phyloP scores from a whole-genome alignment of 2,113 vertebrate genomes.

The Heloderma charlesbogerti region DNA sequence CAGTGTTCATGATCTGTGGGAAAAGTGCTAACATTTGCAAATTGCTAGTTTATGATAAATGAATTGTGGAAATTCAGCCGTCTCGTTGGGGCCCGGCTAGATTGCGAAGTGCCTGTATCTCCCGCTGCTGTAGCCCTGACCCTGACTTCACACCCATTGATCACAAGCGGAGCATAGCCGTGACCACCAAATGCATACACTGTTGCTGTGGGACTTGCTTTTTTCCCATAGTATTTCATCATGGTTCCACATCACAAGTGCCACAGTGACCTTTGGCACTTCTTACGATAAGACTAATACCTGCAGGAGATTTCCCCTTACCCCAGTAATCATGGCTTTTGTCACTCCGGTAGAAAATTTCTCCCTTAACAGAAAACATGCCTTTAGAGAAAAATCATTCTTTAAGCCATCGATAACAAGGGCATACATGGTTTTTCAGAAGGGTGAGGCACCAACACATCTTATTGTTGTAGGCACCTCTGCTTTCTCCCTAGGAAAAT shows the following conservation, averaged over 20 bases:
- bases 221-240: slow-evolving; percentile 79
- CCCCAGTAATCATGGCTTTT: slow-evolving; percentile 64
- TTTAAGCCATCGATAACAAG: slow-evolving; percentile 39
- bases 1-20: slow-evolving; percentile 75
- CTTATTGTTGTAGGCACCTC: background rate
- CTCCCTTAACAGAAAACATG: background rate
- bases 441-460: background rate
- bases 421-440: slow-evolving; percentile 43
- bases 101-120: slow-evolving; percentile 72
- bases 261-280: slow-evolving; percentile 70
- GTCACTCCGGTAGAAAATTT: slow-evolving; percentile 44
- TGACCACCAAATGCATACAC: slow-evolving; percentile 72
- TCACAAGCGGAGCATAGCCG: slow-evolving; percentile 77
- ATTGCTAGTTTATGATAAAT: slow-evolving; percentile 80
- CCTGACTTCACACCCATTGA: slow-evolving; percentile 78
- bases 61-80: slow-evolving; percentile 77
- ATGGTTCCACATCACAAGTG: slow-evolving; percentile 65
- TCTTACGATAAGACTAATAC: slow-evolving; percentile 72
- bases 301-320: slow-evolving; percentile 76
- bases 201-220: slow-evolving; percentile 71
- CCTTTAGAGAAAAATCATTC: slow-evolving; percentile 33
- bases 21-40: slow-evolving; percentile 82
- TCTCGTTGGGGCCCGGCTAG: slow-evolving; percentile 71
- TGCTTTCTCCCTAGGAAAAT: slow-evolving; percentile 10
- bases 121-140: slow-evolving; percentile 75